Evolutionary conservation across 2,888 invertebrate species (phyloP).

Genomic region (Diadromus collaris): DNA sequence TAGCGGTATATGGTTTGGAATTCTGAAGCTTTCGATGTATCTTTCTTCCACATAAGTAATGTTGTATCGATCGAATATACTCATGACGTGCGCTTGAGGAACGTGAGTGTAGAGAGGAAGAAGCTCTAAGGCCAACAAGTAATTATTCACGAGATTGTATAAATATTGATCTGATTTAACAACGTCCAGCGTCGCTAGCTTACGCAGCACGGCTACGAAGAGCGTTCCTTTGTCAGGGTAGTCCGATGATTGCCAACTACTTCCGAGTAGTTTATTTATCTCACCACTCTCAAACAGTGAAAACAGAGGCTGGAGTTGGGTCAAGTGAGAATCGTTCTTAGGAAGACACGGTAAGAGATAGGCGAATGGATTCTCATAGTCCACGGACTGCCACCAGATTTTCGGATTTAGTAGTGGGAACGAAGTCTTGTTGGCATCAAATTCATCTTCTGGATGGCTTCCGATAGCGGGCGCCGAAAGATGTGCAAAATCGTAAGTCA

Average conservation of each 20-base stretch:
- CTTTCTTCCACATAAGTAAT: neutral
- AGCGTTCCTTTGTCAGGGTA: constrained; percentile 62
- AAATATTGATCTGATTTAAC: constrained; percentile 40
- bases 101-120: constrained; percentile 44
- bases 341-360: constrained; percentile 57
- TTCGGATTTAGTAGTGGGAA: constrained; percentile 63
- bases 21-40: neutral
- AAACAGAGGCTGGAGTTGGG: constrained; percentile 43
- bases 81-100: neutral
- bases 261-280: constrained; percentile 51
- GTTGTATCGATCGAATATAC: neutral
- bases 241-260: constrained; percentile 44
- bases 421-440: constrained; percentile 3
- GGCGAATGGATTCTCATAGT: constrained; percentile 56
- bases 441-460: constrained; percentile 1
- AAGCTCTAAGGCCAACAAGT: constrained; percentile 50
- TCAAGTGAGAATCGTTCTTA: neutral
- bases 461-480: constrained; percentile 7
- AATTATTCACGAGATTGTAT: constrained; percentile 34
- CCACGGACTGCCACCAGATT: constrained; percentile 53
- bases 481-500: constrained; percentile 43
- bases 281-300: constrained; percentile 21
- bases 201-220: constrained; percentile 55
- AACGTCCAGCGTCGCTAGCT: constrained; percentile 26
- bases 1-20: constrained; percentile 19